Evolutionary conservation across 2,888 invertebrate species (phyloP).

Genomic region (Leptothorax acervorum): DNA sequence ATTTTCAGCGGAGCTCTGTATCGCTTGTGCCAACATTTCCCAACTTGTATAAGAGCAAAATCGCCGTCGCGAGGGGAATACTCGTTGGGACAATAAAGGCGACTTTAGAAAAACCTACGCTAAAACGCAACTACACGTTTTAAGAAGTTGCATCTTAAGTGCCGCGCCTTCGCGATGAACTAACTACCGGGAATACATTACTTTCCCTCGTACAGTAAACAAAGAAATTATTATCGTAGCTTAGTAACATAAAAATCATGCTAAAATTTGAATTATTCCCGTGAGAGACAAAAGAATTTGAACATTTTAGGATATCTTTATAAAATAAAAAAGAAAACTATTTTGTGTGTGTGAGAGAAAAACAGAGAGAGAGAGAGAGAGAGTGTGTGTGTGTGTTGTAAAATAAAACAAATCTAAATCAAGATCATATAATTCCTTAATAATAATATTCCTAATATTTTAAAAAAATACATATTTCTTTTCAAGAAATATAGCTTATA

Average conservation of each 20-base stretch:
- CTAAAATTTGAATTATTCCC: slow-evolving; percentile 1
- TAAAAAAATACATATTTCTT: background rate
- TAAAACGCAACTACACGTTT: slow-evolving; percentile 39
- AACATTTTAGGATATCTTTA: background rate
- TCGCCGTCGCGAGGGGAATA: background rate
- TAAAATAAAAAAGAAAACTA: background rate
- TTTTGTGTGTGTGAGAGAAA: background rate
- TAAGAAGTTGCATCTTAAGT: slow-evolving; percentile 53
- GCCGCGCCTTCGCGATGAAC: slow-evolving; percentile 40
- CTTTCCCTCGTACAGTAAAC: slow-evolving; percentile 25
- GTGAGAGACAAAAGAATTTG: background rate
- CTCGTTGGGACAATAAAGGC: slow-evolving; percentile 28
- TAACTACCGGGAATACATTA: slow-evolving; percentile 20
- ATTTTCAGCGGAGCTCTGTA: slow-evolving; percentile 24
- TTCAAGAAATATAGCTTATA: background rate
- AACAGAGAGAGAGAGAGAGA: background rate
- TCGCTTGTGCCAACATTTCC: slow-evolving; percentile 35
- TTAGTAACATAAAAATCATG: slow-evolving; percentile 12
- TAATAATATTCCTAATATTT: background rate
- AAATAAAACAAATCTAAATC: background rate
- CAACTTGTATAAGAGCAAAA: slow-evolving; percentile 24
- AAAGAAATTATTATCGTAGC: slow-evolving; percentile 33
- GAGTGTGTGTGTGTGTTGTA: background rate
- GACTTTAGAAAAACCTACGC: slow-evolving; percentile 20
- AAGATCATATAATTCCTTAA: background rate